Evolutionary conservation across 1,140 invertebrate species (phyloP), one percentile per base, ranked within the genome.

Genomic region (Artemia franciscana): DNA sequence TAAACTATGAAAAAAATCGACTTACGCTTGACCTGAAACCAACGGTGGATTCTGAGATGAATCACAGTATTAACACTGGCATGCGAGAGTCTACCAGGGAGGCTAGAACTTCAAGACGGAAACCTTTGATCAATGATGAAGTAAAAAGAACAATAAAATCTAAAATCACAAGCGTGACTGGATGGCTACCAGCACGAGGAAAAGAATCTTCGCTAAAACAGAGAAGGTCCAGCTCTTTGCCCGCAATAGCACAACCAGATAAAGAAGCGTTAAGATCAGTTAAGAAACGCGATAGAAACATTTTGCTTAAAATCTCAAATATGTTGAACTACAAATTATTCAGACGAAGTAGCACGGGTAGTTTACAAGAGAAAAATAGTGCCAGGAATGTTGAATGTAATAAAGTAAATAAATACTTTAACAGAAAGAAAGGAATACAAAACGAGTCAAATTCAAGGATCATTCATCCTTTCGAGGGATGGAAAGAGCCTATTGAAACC

Each of bases 401-500:
- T 15, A 51, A 15, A 18, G 39, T 51, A 18, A 51, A 51, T 51
- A 18, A 18, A 51, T 51, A 15, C 21, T 3, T 18, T 18, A 12
- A 15, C 21, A 1, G 2, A 1, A 51, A 51, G 39, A 51, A 12
- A 51, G 39, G 39, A 15, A 18, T 15, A 18, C 12, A 15, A 51
- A 18, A 51, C 12, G 21, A 51, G 21, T 12, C 12, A 2, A 51
- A 51, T 15, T 12, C 21, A 12, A 12, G 21, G 12, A 18, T 51
- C 12, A 18, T 51, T 12, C 12, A 51, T 63, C 65, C 59, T 62
- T 61, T 26, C 65, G 65, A 21, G 27, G 26, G 18, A 63, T 66
- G 60, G 62, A 61, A 26, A 65, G 60, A 24, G 59, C 63, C 4
- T 62, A 57, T 62, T 61, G 66, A 67, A 26, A 59, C 24, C 18